phyloP scores from a whole-genome alignment of 1,140 invertebrate genomes.

The Drosophila bifasciata region DNA sequence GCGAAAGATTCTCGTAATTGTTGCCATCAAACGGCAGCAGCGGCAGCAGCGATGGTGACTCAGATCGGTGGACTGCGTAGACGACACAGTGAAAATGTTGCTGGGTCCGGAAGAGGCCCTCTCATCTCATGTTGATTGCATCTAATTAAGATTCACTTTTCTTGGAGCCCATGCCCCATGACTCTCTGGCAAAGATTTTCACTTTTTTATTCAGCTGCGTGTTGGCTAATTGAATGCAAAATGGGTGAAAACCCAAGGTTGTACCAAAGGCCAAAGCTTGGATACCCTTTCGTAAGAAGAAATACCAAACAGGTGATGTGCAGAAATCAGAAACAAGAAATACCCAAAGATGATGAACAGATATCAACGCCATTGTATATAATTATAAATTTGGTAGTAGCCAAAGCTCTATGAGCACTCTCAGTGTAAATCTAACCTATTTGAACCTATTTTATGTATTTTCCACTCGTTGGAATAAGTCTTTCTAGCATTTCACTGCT shows the following conservation, averaged over 20 bases:
- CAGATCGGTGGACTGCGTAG: slow-evolving; percentile 4
- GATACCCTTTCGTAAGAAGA: background rate
- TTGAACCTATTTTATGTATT: background rate
- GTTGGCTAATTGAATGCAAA: slow-evolving; percentile 41
- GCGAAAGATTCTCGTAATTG: slow-evolving; percentile 22
- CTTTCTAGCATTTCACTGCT: slow-evolving; percentile 33
- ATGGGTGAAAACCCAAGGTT: slow-evolving; percentile 2
- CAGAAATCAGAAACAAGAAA: too few species aligned
- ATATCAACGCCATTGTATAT: too few species aligned
- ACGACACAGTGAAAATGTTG: slow-evolving; percentile 16
- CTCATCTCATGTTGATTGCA: slow-evolving; percentile 52
- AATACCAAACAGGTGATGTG: background rate
- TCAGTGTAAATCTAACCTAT: too few species aligned
- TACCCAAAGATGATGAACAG: too few species aligned
- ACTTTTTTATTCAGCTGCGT: slow-evolving; percentile 61
- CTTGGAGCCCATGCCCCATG: slow-evolving; percentile 3
- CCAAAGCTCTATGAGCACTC: too few species aligned
- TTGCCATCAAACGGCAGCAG: background rate
- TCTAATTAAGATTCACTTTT: slow-evolving; percentile 70
- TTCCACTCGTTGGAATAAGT: background rate
- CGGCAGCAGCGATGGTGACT: slow-evolving; percentile 17
- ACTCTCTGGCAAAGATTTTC: slow-evolving; percentile 55
- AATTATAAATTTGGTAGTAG: too few species aligned
- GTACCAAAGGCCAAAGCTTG: background rate
- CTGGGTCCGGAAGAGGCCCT: slow-evolving; percentile 38